Evolutionary conservation across 2,888 invertebrate species (phyloP), one percentile per base, ranked within the genome.

Genomic region (Anthrax anthrax): DNA sequence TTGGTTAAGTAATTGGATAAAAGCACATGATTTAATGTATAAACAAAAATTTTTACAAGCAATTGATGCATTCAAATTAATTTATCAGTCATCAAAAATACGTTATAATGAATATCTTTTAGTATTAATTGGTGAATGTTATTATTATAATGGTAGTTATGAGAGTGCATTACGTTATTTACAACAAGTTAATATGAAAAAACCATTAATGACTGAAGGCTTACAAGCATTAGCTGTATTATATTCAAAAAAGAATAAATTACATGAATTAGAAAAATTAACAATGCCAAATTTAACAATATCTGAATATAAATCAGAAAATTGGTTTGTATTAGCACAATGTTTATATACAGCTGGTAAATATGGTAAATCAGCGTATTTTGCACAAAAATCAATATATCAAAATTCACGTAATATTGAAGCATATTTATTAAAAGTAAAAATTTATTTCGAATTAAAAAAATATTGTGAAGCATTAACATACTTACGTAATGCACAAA

Each of bases 311-410:
- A 71, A 72, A 3, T 72, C 80, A 4, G 82, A 84, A 58, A 78
- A 83, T 47, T 88, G 86, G 79, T 76, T 85, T 44, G 80, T 82
- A 0, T 72, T 84, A 62, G 85, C 84, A 2, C 84, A 84, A 64
- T 75, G 76, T 43, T 74, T 80, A 53, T 77, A 77, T 57, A 71
- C 76, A 1, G 70, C 43, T 16, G 88, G 62, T n/a, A n/a, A n/a
- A n/a, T n/a, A n/a, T n/a, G n/a, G n/a, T n/a, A n/a, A n/a, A n/a
- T n/a, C n/a, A n/a, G n/a, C n/a, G n/a, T n/a, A n/a, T n/a, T n/a
- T n/a, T n/a, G n/a, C n/a, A n/a, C n/a, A n/a, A n/a, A n/a, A n/a
- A n/a, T n/a, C n/a, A n/a, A n/a, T n/a, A n/a, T n/a, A n/a, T n/a
- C n/a, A n/a, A n/a, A n/a, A n/a, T n/a, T n/a, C n/a, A n/a, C n/a